Percentiles rank a stretch among this genome's conserved stretches.
Conservation (phyloP, 2,797 vertebrate species). For the Myotis pilosus region DNA sequence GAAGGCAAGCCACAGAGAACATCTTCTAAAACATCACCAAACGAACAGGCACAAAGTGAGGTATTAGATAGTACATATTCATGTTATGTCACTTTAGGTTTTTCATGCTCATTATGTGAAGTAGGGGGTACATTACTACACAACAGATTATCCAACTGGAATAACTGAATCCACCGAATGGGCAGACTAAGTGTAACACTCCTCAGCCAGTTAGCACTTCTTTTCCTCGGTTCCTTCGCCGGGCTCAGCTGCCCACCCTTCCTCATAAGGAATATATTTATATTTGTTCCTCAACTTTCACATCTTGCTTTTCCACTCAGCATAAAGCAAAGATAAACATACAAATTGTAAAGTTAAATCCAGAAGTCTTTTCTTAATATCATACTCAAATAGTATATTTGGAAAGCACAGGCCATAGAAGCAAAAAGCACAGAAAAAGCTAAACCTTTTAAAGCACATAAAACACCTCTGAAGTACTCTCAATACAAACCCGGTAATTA, state of each 20-base stretch:
- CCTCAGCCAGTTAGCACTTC: not conserved
- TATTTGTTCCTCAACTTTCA: not conserved
- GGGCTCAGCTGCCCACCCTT: not conserved
- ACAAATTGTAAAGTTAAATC: not conserved
- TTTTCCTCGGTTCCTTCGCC: not conserved
- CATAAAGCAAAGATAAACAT: constrained; percentile 16
- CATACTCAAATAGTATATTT: not conserved
- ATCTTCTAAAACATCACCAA: not conserved
- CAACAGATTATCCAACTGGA: not conserved
- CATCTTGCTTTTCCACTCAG: not conserved
- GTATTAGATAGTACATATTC: not conserved
- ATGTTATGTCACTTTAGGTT: not conserved
- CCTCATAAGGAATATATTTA: not conserved
- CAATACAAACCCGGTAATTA: not conserved
- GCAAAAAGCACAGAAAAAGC: not conserved
- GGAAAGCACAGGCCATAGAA: not conserved
- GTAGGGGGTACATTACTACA: not conserved
- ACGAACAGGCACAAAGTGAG: not conserved
- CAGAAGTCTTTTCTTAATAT: not conserved
- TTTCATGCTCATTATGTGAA: not conserved
- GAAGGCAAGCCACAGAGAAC: not conserved
- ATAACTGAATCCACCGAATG: not conserved
- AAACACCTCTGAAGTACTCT: not conserved
- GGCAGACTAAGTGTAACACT: not conserved
- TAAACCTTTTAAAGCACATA: not conserved